Evolutionary conservation across 2,797 vertebrate species (phyloP), one percentile per base, ranked within the genome.

Genomic region (Anabacerthia variegaticeps): DNA sequence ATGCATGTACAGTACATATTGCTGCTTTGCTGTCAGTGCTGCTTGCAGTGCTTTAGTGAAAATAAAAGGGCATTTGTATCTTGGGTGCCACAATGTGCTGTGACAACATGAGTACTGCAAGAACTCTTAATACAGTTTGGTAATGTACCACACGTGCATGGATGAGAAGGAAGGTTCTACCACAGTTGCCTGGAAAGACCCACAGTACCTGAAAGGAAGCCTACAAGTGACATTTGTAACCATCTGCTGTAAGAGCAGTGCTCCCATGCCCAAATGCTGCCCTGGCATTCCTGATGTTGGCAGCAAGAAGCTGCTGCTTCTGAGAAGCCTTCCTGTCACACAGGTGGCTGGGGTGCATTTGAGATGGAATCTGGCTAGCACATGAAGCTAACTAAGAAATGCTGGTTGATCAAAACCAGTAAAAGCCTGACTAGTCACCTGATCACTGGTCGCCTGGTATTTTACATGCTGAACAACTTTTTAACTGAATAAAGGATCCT

Each of bases 11-110:
- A 85, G 92, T 92, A 96, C 39, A 17, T 89, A 95, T 93, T 91
- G 74, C 87, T 80, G 85, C 95, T 98, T 88, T 93, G 95, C 95
- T 97, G 98, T 98, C 98, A 97, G 84, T 18, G 80, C 34, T 15
- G 93, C 86, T 93, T 80, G 92, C 36, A 39, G 92, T 84, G 92
- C 39, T 66, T 93, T 85, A 41, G 88, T 61, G 95, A 94, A 96
- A 97, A 97, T 89, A 88, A 97, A 97, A 96, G 95, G 96, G 88
- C 90, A 86, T 94, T 96, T 95, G 71, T 94, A 93, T 59, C 89
- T 95, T 4, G 12, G 77, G 66, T 63, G 66, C 71, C 87, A 83
- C 95, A 74, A 86, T 74, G 36, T 61, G 91, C 62, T 96, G 72
- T 95, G 82, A 95, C 76, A 95, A 91, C 83, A 65, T 1, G 36